phyloP scores from a whole-genome alignment of 2,888 invertebrate genomes.

The Panopea generosa region DNA sequence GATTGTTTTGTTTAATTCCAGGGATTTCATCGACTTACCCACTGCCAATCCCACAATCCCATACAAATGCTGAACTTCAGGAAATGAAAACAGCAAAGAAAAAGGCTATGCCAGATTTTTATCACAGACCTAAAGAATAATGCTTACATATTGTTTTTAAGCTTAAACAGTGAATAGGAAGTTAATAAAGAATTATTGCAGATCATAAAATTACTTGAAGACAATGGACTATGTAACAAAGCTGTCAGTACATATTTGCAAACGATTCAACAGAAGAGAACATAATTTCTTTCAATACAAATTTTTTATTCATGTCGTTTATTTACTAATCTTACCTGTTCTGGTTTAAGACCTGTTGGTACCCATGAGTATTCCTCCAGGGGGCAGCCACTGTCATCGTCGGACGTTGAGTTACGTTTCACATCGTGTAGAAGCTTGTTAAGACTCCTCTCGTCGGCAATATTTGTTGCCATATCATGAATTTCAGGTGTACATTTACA shows the following conservation, averaged over 20 bases:
- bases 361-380: slow-evolving; percentile 99
- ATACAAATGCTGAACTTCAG: background rate
- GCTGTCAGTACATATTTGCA: too few species aligned
- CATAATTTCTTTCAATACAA: too few species aligned
- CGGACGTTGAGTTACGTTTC: slow-evolving; percentile 90
- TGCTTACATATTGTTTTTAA: too few species aligned
- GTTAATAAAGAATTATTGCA: too few species aligned
- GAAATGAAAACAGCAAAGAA: too few species aligned
- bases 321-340: slow-evolving; percentile 90
- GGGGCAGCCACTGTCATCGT: slow-evolving; percentile 99
- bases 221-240: too few species aligned
- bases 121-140: too few species aligned
- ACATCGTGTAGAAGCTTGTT: slow-evolving; percentile 76
- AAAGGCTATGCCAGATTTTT: background rate
- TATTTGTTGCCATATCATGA: slow-evolving; percentile 83
- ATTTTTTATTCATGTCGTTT: too few species aligned
- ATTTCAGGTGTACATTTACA: slow-evolving; percentile 90
- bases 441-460: slow-evolving; percentile 70
- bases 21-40: background rate
- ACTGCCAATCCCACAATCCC: background rate
- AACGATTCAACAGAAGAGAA: too few species aligned
- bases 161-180: too few species aligned
- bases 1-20: background rate
- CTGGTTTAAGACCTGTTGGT: slow-evolving; percentile 97
- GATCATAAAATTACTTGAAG: too few species aligned